Conservation (phyloP, 2,797 vertebrate genomes). For the Leontopithecus rosalia region DNA sequence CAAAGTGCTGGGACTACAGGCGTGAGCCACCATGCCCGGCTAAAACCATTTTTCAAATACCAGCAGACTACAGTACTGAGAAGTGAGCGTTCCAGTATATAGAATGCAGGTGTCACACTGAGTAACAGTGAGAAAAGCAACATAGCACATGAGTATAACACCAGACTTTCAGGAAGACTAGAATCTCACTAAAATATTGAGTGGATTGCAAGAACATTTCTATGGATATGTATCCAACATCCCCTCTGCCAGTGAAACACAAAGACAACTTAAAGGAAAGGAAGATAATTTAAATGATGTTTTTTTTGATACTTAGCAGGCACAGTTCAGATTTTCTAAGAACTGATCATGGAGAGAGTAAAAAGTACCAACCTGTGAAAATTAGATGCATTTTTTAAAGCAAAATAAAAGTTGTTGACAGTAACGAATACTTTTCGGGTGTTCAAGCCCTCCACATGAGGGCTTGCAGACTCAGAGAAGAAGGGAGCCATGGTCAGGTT, state of each 20-base stretch:
- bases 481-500: neutral
- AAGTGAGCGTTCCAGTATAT: neutral
- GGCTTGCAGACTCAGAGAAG: neutral
- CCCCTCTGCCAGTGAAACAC: neutral
- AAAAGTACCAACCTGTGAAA: conserved; percentile 40
- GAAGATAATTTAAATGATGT: conserved; percentile 12
- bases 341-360: neutral
- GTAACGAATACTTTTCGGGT: neutral
- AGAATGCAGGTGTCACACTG: neutral
- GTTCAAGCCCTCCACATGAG: neutral
- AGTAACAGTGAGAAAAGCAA: neutral
- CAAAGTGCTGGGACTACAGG: too few relatives aligned
- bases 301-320: conserved; percentile 22
- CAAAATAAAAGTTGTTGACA: conserved; percentile 40
- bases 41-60: conserved; percentile 17
- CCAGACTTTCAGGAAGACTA: neutral
- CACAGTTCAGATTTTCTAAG: conserved; percentile 50
- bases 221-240: neutral
- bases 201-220: neutral
- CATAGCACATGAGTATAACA: neutral
- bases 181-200: neutral
- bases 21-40: accelerated
- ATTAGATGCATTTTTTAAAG: conserved; percentile 33
- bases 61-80: neutral
- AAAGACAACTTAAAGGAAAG: conserved; percentile 20